phyloP scores from a whole-genome alignment of 2,888 invertebrate species.

The Ischnura elegans region DNA sequence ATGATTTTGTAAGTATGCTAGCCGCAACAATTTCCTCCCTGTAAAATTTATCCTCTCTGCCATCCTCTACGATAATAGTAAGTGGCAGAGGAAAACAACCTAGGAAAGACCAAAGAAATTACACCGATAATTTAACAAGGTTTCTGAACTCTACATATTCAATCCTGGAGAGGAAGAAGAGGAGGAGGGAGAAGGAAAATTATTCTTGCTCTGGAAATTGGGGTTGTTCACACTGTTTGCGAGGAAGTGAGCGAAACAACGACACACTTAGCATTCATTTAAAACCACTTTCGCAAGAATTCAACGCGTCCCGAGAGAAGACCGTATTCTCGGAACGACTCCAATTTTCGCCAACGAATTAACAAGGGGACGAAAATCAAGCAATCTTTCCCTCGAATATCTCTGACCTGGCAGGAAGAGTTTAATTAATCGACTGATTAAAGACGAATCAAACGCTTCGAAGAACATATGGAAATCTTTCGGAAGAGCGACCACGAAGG shows the following conservation, averaged over 20 bases:
- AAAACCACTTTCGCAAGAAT: background rate
- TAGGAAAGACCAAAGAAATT: background rate
- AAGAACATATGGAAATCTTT: too few species aligned
- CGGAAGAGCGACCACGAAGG: too few species aligned
- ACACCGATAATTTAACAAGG: background rate
- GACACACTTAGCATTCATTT: slow-evolving; percentile 45
- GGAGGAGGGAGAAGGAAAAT: background rate
- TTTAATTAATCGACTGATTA: background rate
- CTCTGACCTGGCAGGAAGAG: background rate
- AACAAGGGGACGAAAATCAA: background rate
- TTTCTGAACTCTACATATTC: background rate
- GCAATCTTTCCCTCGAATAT: background rate
- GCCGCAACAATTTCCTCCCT: too few species aligned
- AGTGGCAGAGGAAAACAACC: background rate
- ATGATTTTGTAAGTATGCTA: too few species aligned
- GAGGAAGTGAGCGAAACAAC: slow-evolving; percentile 51
- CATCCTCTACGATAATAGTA: too few species aligned
- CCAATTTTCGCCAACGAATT: background rate
- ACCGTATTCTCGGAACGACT: background rate
- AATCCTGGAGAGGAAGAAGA: background rate
- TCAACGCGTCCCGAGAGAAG: background rate
- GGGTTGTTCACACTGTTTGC: slow-evolving; percentile 27
- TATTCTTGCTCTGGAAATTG: slow-evolving; percentile 20
- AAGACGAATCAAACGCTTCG: too few species aligned
- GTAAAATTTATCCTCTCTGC: too few species aligned